Conservation (phyloP, 2,797 vertebrate species). For the Leptodactylus fallax region DNA sequence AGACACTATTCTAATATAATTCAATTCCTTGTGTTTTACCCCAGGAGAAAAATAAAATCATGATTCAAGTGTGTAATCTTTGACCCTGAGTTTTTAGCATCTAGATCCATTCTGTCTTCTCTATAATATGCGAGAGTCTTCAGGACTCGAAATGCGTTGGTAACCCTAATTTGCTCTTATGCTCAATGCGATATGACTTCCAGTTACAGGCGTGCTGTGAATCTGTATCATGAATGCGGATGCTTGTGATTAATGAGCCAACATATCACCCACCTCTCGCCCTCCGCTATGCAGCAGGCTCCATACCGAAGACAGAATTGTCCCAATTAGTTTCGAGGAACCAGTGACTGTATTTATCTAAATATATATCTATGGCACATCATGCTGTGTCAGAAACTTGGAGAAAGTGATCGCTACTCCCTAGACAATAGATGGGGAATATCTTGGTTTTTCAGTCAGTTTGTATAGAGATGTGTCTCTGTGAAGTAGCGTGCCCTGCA, state of each 20-base stretch:
- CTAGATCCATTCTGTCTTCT: conserved; percentile 17
- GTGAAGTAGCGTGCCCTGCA: conserved; percentile 3
- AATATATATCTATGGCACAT: conserved; percentile 6
- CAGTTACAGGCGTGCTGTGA: neutral
- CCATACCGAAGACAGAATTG: neutral
- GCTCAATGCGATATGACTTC: conserved; percentile 13
- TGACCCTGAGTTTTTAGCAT: conserved; percentile 19
- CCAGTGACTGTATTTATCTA: neutral
- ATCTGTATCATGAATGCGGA: neutral
- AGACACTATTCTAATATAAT: neutral
- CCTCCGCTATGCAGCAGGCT: neutral
- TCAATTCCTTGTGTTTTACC: neutral
- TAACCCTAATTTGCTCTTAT: conserved; percentile 8
- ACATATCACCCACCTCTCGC: neutral
- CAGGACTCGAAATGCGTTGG: neutral
- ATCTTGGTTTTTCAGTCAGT: neutral
- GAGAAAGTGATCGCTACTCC: neutral
- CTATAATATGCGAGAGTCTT: neutral
- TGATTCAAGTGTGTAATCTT: conserved; percentile 13
- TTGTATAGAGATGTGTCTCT: neutral
- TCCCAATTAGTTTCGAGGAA: conserved; percentile 30
- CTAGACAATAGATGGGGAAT: neutral
- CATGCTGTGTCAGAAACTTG: neutral
- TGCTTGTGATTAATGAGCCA: conserved; percentile 38
- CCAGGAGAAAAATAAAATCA: neutral